Evolutionary conservation across 2,797 vertebrate species (phyloP).

Genomic region (Spheniscus humboldti): DNA sequence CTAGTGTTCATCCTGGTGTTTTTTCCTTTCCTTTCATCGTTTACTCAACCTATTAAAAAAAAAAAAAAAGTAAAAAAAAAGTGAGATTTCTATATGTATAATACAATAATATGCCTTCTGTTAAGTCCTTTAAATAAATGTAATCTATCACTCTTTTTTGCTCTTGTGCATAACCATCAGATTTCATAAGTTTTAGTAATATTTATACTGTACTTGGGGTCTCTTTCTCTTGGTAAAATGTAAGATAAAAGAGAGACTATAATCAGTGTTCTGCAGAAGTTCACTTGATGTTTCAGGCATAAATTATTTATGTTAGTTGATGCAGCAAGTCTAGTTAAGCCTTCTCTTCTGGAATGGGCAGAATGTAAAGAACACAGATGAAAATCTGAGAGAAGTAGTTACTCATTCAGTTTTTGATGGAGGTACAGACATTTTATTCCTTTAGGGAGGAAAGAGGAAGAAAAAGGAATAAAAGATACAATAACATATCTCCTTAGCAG

Average conservation of each 20-base stretch:
- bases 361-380: neutral
- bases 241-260: neutral
- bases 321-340: neutral
- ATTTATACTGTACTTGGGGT: neutral
- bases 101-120: neutral
- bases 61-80: too few relatives aligned
- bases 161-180: neutral
- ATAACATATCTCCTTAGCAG: conserved; percentile 43
- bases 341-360: neutral
- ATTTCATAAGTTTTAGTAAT: neutral
- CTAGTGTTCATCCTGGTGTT: neutral
- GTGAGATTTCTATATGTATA: neutral
- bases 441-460: conserved; percentile 49
- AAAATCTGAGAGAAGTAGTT: conserved; percentile 10
- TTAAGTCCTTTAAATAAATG: neutral
- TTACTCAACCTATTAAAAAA: neutral
- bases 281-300: neutral
- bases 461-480: conserved; percentile 52
- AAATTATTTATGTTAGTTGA: neutral
- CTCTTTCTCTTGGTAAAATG: neutral
- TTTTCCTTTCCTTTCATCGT: neutral
- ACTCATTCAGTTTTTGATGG: conserved; percentile 17
- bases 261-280: neutral
- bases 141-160: neutral
- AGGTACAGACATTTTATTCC: conserved; percentile 48